Base-by-base conservation (phyloP, 2,113 vertebrate species). In the Alexandromys fortis region DNA sequence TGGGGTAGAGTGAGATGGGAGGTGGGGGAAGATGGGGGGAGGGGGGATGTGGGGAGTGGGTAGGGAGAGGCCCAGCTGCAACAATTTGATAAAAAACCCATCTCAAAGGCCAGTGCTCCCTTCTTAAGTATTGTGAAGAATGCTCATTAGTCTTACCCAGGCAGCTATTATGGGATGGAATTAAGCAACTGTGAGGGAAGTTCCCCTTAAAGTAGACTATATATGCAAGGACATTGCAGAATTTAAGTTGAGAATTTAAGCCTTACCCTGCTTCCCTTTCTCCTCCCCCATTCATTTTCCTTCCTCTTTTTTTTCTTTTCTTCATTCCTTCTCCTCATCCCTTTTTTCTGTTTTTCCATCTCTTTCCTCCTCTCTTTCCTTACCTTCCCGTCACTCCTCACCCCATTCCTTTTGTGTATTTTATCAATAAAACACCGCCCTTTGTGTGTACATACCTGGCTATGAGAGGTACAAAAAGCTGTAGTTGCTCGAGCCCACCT, bases 291-390 rank as follows among this genome's bases (percentile, higher is more conserved):
- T 7, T 83, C 24, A 4, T 16, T 45, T 11, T 67, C 68, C 63
- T 88, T 16, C 61, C 14, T 30, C 28, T 10, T 14, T 26, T 42
- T 42, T 65, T 30, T 42, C 58, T 21, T 7, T 38, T 42, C 2
- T 3, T 12, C 9, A 38, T 38, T 28, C 0, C 7, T 24, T 30
- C 12, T 10, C 3, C 11, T 35, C 4, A 7, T 28, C 28, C 14
- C 81, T 35, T 28, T 63, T 61, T 86, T 86, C 26, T 77, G n/a
- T 75, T 70, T 93, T 21, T 47, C 5, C 76, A 5, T 14, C 1
- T 4, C 2, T 85, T 24, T 9, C 26, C 38, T 9, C 42, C 72
- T 58, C 19, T 58, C 3, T 21, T 8, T 7, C 11, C 3, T 26
- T 11, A 8, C 10, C 38, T 75, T 75, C 73, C 45, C 7, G 3